A percentile compares a stretch with the other conserved stretches of the same genome.
These are phyloP conservation scores for Gavia stellata DNA, from an alignment of 2,113 vertebrate genomes.

Conservation along the genomic window DNA sequence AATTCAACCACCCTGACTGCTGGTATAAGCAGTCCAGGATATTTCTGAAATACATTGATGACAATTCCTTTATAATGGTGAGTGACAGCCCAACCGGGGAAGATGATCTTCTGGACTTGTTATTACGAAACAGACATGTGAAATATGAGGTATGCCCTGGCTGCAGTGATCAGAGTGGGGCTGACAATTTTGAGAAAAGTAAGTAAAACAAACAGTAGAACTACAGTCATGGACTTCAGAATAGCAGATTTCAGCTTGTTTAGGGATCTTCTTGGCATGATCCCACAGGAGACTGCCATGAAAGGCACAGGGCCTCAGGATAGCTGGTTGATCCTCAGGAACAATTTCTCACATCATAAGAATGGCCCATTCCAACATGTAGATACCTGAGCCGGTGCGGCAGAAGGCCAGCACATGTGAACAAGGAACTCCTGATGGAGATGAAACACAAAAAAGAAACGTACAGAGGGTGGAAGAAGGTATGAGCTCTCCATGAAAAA, in stretches of 20 bases:
- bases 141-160: neutral
- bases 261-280: neutral
- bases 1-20: neutral
- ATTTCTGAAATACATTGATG: neutral
- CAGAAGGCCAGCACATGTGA: neutral
- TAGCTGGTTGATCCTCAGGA: neutral
- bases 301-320: neutral
- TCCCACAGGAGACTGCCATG: neutral
- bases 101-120: neutral
- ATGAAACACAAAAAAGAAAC: neutral
- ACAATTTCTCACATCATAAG: neutral
- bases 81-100: neutral
- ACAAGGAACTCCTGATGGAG: neutral
- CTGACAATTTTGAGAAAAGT: neutral
- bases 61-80: neutral
- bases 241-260: neutral
- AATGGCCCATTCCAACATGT: neutral
- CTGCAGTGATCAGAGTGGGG: neutral
- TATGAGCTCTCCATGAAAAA: neutral
- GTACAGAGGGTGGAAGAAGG: neutral
- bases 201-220: neutral
- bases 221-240: neutral
- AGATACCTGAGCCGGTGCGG: neutral
- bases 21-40: neutral
- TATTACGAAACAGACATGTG: neutral